Base-by-base conservation (phyloP, 2,888 invertebrate species). In the Cinara cedri region DNA sequence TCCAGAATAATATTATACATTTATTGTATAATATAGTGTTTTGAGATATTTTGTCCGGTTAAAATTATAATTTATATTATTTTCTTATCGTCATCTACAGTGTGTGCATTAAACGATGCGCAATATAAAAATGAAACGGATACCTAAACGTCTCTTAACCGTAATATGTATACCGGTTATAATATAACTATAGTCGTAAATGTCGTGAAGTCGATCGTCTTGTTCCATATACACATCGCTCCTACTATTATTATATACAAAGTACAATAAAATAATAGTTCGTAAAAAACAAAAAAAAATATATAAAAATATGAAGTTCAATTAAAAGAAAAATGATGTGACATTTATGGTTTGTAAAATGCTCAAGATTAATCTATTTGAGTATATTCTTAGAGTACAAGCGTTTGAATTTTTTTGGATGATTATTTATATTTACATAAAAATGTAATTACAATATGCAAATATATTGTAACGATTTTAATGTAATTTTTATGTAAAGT, bases 21-120 rank as follows among this genome's bases (percentile, higher is more conserved):
- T 63, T 63, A 74, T 54, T n/a, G 51, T 11, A 11, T 34, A n/a
- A n/a, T n/a, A 34, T 34, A 34, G 42, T 21, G 24, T 65, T 44
- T 74, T 34, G 21, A 74, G 51, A 74, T 54, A 34, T 34, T 34
- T 54, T 54, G 11, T 63, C 63, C 21, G n/a, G 74, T 74, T 65
- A 74, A 11, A 51, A 21, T 11, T 51, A 51, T 63, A 65, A 63
- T 63, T 74, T 51, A 74, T 74, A 42, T 11, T 74, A 74, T 74
- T 74, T 74, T 74, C 51, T 74, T n/a, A n/a, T n/a, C 63, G 54
- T 65, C 74, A 63, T 24, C 54, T 54, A 34, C 34, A 34, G 34
- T 4, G 63, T n/a, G 72, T 34, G 34, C n/a, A n/a, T 51, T 26
- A 24, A 60, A 70, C n/a, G n/a, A n/a, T 49, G 26, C 26, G 16